Evolutionary conservation across 2,888 invertebrate genomes (phyloP).

Genomic region (Drosophila kambysellisi): DNA sequence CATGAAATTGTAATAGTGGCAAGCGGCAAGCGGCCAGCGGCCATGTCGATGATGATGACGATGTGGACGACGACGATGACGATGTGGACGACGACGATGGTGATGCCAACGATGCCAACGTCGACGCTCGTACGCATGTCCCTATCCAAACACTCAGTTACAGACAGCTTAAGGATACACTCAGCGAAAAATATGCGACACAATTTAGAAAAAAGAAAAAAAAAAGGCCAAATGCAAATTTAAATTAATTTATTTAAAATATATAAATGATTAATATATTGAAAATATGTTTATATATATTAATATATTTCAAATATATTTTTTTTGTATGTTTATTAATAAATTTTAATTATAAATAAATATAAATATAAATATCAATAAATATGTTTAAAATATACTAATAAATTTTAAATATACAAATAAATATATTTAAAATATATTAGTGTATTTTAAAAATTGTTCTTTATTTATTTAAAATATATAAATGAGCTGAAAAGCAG

Average conservation of each 20-base stretch:
- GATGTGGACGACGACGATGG: slow-evolving; percentile 24
- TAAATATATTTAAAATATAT: neutral
- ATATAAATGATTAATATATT: neutral
- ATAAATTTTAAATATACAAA: no score
- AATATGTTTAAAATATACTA: no score
- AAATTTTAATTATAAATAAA: no score
- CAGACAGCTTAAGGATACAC: slow-evolving; percentile 20
- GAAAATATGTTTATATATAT: neutral
- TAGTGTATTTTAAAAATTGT: neutral
- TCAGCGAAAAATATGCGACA: neutral
- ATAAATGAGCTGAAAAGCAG: neutral
- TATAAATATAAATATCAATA: no score
- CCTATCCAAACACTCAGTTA: slow-evolving; percentile 58
- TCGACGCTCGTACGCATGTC: slow-evolving; percentile 74
- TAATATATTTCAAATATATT: no score
- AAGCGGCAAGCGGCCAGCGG: slow-evolving; percentile 6
- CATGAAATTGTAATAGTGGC: slow-evolving; percentile 61
- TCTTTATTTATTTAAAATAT: neutral
- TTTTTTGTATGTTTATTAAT: no score
- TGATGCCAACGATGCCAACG: slow-evolving; percentile 44
- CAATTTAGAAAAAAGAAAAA: neutral
- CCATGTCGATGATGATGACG: slow-evolving; percentile 49
- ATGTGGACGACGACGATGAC: slow-evolving; percentile 39
- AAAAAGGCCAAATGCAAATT: neutral
- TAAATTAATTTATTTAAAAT: neutral